phyloP scores from a whole-genome alignment of 2,888 invertebrate genomes.

The Dynastes grantii region DNA sequence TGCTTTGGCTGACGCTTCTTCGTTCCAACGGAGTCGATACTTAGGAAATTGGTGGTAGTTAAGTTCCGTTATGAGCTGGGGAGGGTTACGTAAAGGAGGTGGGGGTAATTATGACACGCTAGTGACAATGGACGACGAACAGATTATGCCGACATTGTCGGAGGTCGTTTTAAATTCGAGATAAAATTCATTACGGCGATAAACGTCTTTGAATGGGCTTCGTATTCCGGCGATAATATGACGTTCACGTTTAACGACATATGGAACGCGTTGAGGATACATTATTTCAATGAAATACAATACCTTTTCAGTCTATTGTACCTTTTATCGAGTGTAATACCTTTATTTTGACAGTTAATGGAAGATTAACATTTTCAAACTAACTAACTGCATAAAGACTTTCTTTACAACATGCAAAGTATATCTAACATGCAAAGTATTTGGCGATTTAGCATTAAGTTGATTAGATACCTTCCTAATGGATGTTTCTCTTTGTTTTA shows the following conservation, averaged over 20 bases:
- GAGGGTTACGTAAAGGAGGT: slow-evolving; percentile 39
- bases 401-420: too few species aligned
- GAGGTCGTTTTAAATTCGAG: slow-evolving; percentile 55
- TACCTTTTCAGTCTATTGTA: too few species aligned
- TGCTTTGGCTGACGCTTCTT: background rate
- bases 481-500: too few species aligned
- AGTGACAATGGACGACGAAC: slow-evolving; percentile 54
- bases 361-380: too few species aligned
- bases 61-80: slow-evolving; percentile 48
- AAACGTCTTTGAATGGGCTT: slow-evolving; percentile 49
- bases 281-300: background rate
- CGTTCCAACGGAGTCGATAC: slow-evolving; percentile 23
- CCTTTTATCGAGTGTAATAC: too few species aligned
- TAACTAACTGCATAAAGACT: too few species aligned
- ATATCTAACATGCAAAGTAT: too few species aligned
- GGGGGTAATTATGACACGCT: too few species aligned
- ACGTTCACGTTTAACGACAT: background rate
- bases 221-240: slow-evolving; percentile 30
- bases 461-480: too few species aligned
- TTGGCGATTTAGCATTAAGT: too few species aligned
- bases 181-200: slow-evolving; percentile 59
- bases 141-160: slow-evolving; percentile 54
- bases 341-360: too few species aligned
- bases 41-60: slow-evolving; percentile 45
- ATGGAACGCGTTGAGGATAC: slow-evolving; percentile 7